phyloP scores from a whole-genome alignment of 2,888 invertebrate species.

The Spodoptera exigua region DNA sequence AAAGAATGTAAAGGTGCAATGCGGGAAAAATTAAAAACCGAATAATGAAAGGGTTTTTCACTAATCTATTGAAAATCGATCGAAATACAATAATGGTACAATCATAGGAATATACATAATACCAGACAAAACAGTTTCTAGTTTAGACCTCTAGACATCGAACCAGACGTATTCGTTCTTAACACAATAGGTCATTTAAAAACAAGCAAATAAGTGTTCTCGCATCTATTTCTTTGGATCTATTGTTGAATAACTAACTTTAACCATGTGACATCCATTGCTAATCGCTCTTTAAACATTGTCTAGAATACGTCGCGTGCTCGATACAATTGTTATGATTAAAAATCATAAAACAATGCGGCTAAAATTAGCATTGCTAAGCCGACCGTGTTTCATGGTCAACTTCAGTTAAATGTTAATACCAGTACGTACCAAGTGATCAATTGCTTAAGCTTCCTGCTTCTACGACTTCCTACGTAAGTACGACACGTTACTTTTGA shows the following conservation, averaged over 20 bases:
- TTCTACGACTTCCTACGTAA: conserved; percentile 59
- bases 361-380: conserved; percentile 71
- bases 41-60: too few relatives aligned
- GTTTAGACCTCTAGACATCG: too few relatives aligned
- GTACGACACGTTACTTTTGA: conserved; percentile 11
- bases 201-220: conserved; percentile 1
- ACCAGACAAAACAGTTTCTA: too few relatives aligned
- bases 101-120: too few relatives aligned
- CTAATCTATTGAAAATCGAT: too few relatives aligned
- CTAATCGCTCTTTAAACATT: conserved; percentile 13
- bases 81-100: too few relatives aligned
- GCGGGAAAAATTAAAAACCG: too few relatives aligned
- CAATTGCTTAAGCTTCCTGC: conserved; percentile 67
- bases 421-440: conserved; percentile 67
- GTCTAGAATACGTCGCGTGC: conserved; percentile 15
- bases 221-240: conserved; percentile 9
- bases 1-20: too few relatives aligned
- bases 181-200: neutral
- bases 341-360: conserved; percentile 48
- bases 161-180: too few relatives aligned
- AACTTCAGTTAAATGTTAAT: conserved; percentile 73
- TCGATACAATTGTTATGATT: conserved; percentile 37
- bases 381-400: conserved; percentile 78
- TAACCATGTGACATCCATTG: conserved; percentile 5
- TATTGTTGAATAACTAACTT: conserved; percentile 12